Percentiles rank a stretch among this genome's conserved stretches.
These are phyloP conservation scores for Lasioglossum pauxillum DNA, from an alignment of 2,888 invertebrate genomes.

Conservation along the genomic window DNA sequence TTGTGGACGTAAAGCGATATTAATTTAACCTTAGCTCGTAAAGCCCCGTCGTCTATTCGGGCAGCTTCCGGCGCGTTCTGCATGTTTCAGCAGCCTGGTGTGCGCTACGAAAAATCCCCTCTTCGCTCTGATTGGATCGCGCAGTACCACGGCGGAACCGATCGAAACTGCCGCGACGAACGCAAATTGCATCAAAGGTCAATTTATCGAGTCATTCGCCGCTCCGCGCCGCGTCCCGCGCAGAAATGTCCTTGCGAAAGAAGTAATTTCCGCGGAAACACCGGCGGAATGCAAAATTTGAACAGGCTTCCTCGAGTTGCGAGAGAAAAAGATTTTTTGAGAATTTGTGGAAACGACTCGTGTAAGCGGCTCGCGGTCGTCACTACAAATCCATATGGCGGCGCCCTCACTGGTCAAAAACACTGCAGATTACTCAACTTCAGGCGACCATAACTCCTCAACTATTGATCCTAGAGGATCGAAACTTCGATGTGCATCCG, in stretches of 20 bases:
- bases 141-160: not conserved
- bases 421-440: too few relatives aligned
- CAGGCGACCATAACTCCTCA: too few relatives aligned
- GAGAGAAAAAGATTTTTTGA: not conserved
- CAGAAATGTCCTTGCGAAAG: not conserved
- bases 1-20: slow-evolving; percentile 18
- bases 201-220: slow-evolving; percentile 12
- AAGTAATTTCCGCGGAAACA: slow-evolving; percentile 27
- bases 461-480: too few relatives aligned
- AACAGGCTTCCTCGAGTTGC: not conserved
- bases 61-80: not conserved
- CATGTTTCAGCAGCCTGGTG: not conserved
- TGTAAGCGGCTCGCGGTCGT: too few relatives aligned
- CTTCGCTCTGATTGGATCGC: not conserved
- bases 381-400: too few relatives aligned
- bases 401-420: too few relatives aligned
- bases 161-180: slow-evolving; percentile 7
- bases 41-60: slow-evolving; percentile 8
- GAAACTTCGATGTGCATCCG: too few relatives aligned
- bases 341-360: not conserved
- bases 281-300: not conserved
- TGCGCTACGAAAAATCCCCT: not conserved
- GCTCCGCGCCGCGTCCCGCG: not conserved
- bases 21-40: slow-evolving; percentile 41
- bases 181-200: slow-evolving; percentile 18